Base-by-base conservation (phyloP, 2,797 vertebrate genomes). In the Lagothrix lagotricha region DNA sequence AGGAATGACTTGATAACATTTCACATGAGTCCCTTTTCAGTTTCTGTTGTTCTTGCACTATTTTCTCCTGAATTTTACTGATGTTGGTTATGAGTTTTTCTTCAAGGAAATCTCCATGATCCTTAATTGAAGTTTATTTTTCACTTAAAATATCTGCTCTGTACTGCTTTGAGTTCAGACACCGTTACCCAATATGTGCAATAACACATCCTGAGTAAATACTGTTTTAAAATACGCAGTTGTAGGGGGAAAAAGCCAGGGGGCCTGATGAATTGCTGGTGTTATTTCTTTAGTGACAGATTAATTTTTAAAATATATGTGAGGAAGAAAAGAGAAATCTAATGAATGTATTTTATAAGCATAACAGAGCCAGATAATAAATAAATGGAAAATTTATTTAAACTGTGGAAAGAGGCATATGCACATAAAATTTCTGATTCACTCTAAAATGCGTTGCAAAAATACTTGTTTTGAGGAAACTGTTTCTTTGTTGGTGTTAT, bases 81-180 rank as follows among this genome's bases (percentile, higher is more conserved):
- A 94, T 20, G 11, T 77, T 86, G 54, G 24, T 73, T 48, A 61
- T 95, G 50, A 41, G 10, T 61, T 94, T 93, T 88, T 87, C 82
- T 90, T 58, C 15, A 91, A 46, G 83, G 76, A 94, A 84, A 57
- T 94, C 26, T 52, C 86, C 87, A 20, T 81, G 30, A 11, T 70
- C 61, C 48, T 91, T 77, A 57, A 57, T 54, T 93, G 41, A 75
- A 57, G 46, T 81, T 79, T 77, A 44, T 52, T 94, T 96, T 97
- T 91, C 50, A 86, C 33, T 92, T 96, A 75, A 94, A 85, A 50
- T 95, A n/a, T 39, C 22, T 86, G 7, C 76, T 73, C 17, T 87
- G n/a, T 95, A 26, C 15, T 70, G 30, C 22, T 86, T 89, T 93
- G 80, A 46, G 50, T 73, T 87, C 67, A 93, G 26, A 54, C 46